A percentile compares a stretch with the other conserved stretches of the same genome.
These are phyloP conservation scores for Neoitamus cyanurus DNA, from an alignment of 2,888 invertebrate genomes.

Conservation along the genomic window DNA sequence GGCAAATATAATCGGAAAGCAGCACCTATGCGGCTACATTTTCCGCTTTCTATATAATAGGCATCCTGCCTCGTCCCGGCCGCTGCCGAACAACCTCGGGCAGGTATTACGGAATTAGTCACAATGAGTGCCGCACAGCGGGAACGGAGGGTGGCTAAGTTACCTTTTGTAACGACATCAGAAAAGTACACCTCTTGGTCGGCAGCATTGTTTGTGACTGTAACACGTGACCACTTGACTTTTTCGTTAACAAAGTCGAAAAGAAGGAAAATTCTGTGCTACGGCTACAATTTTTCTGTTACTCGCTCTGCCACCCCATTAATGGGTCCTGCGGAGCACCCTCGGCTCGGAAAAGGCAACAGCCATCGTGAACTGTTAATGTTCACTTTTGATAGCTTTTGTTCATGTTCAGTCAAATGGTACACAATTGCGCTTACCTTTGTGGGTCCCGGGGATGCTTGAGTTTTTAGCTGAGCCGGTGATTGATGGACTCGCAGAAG, in stretches of 20 bases:
- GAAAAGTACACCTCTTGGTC: neutral
- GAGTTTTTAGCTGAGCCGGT: conserved; percentile 25
- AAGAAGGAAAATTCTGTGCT: neutral
- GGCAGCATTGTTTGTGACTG: conserved; percentile 43
- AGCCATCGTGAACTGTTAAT: conserved; percentile 44
- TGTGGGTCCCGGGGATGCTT: conserved; percentile 20
- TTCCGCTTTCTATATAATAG: conserved; percentile 39
- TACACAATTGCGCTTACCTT: conserved; percentile 41
- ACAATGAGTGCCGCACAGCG: neutral
- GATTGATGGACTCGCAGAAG: conserved; percentile 28
- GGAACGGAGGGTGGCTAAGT: neutral
- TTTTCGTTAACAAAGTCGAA: conserved; percentile 29
- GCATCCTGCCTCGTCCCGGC: conserved; percentile 15
- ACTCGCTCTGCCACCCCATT: conserved; percentile 43
- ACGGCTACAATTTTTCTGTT: conserved; percentile 35
- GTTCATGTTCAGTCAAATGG: conserved; percentile 45
- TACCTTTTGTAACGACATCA: conserved; percentile 39
- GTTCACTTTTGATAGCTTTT: conserved; percentile 46
- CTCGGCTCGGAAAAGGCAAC: conserved; percentile 19
- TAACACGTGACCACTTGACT: conserved; percentile 52
- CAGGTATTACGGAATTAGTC: conserved; percentile 45
- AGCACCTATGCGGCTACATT: conserved; percentile 36
- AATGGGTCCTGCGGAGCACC: conserved; percentile 31
- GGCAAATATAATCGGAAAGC: conserved; percentile 17
- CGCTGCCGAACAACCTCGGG: neutral